These are phyloP conservation scores for Digitonthophagus gazella DNA, from an alignment of 2,888 invertebrate genomes.

Conservation along the genomic window DNA sequence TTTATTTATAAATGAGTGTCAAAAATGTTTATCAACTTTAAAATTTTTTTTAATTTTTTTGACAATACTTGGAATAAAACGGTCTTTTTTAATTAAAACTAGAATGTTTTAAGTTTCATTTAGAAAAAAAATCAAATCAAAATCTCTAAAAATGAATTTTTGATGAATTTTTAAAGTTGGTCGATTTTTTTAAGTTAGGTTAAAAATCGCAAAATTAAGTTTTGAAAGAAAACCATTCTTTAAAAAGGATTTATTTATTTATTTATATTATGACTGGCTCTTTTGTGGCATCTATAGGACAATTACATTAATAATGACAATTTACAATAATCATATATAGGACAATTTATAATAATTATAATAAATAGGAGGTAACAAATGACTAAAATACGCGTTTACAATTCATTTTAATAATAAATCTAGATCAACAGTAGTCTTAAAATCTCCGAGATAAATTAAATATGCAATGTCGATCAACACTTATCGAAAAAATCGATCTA, in stretches of 20 bases:
- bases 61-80: too few relatives aligned
- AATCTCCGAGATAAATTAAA: conserved; percentile 28
- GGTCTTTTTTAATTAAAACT: too few relatives aligned
- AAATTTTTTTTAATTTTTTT: too few relatives aligned
- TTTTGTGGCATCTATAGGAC: background rate
- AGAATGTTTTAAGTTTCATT: too few relatives aligned
- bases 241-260: background rate
- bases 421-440: conserved; percentile 24
- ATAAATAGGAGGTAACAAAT: background rate
- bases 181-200: too few relatives aligned
- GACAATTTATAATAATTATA: background rate
- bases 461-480: conserved; percentile 24
- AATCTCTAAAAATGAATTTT: too few relatives aligned
- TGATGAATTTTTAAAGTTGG: too few relatives aligned
- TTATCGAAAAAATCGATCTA: conserved; percentile 12
- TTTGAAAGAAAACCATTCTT: too few relatives aligned
- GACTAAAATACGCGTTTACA: background rate
- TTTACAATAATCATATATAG: background rate
- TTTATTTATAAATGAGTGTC: too few relatives aligned
- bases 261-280: background rate
- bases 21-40: too few relatives aligned
- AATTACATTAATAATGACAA: background rate
- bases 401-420: background rate
- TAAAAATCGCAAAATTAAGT: too few relatives aligned
- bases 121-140: too few relatives aligned